Evolutionary conservation across 2,888 invertebrate species (phyloP).

Genomic region (Limulus polyphemus): DNA sequence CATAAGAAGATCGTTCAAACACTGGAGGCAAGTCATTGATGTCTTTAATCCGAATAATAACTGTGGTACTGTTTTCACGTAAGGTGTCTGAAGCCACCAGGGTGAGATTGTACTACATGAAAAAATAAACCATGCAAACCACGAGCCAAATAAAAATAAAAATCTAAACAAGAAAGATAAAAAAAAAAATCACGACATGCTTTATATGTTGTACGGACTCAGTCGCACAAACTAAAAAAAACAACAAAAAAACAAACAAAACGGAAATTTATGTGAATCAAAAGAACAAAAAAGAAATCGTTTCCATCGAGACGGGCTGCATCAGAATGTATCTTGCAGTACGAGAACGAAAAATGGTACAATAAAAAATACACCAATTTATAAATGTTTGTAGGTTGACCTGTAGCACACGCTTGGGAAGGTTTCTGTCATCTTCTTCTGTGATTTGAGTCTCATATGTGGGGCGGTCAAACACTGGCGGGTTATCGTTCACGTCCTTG

Average conservation of each 20-base stretch:
- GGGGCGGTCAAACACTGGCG: constrained; percentile 87
- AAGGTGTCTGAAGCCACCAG: constrained; percentile 79
- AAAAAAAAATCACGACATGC: neutral
- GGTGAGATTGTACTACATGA: constrained; percentile 66
- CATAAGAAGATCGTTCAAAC: constrained; percentile 57
- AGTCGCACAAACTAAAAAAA: too few species aligned
- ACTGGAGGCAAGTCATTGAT: constrained; percentile 80
- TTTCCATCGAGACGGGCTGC: too few species aligned
- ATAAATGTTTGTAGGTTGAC: constrained; percentile 36
- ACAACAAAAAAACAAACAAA: too few species aligned
- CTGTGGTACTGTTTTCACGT: constrained; percentile 73
- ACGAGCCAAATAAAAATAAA: constrained; percentile 28
- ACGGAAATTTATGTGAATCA: too few species aligned
- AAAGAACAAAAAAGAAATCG: too few species aligned
- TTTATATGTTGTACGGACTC: too few species aligned
- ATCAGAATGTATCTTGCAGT: too few species aligned
- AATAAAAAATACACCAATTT: constrained; percentile 10
- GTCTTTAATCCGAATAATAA: constrained; percentile 68
- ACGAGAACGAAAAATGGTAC: constrained; percentile 12
- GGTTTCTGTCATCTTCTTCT: constrained; percentile 85
- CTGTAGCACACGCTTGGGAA: constrained; percentile 86
- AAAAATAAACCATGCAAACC: constrained; percentile 27
- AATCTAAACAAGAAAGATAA: constrained; percentile 24
- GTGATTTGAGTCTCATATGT: constrained; percentile 91
- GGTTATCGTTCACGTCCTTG: constrained; percentile 96